A percentile compares a stretch with the other conserved stretches of the same genome.
These are phyloP conservation scores for Takifugu ocellatus DNA, from an alignment of 2,797 vertebrate genomes.

Conservation along the genomic window DNA sequence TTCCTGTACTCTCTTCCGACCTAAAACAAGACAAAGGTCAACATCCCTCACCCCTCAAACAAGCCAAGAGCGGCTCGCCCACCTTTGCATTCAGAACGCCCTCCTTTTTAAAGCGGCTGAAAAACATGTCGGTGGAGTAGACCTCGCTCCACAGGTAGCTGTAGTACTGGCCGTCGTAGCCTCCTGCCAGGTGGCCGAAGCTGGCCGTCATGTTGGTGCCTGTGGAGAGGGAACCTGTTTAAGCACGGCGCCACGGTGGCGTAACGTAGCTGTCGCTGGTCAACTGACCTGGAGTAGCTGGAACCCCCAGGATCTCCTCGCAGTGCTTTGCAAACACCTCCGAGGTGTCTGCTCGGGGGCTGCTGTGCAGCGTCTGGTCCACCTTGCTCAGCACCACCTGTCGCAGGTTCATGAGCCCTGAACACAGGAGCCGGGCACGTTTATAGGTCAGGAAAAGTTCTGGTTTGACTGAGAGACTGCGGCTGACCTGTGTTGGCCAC, in stretches of 20 bases:
- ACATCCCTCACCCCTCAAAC: background rate
- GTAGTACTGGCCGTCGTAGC: conserved; percentile 94
- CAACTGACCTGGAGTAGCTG: conserved; percentile 87
- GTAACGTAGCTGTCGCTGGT: background rate
- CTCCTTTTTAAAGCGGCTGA: conserved; percentile 89
- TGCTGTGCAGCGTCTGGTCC: conserved; percentile 87
- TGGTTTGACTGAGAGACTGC: too few relatives aligned
- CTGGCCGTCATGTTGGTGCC: conserved; percentile 94
- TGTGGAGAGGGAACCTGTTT: conserved; percentile 51
- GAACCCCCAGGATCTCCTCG: conserved; percentile 85
- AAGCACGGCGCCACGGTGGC: background rate
- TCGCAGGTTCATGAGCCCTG: conserved; percentile 90
- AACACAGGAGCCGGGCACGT: conserved; percentile 2
- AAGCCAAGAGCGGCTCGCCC: background rate
- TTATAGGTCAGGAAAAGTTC: background rate
- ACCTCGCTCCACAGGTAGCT: conserved; percentile 96
- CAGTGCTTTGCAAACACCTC: conserved; percentile 85
- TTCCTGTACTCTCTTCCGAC: conserved; percentile 90
- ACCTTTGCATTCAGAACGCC: conserved; percentile 93
- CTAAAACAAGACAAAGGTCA: conserved; percentile 54
- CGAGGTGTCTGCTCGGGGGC: conserved; percentile 76
- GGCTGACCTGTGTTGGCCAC: conserved; percentile 89
- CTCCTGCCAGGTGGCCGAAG: conserved; percentile 89
- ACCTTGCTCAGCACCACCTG: conserved; percentile 94
- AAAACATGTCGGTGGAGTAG: conserved; percentile 93